Conservation (phyloP, 2,113 vertebrate species). For the Nothobranchius furzeri region DNA sequence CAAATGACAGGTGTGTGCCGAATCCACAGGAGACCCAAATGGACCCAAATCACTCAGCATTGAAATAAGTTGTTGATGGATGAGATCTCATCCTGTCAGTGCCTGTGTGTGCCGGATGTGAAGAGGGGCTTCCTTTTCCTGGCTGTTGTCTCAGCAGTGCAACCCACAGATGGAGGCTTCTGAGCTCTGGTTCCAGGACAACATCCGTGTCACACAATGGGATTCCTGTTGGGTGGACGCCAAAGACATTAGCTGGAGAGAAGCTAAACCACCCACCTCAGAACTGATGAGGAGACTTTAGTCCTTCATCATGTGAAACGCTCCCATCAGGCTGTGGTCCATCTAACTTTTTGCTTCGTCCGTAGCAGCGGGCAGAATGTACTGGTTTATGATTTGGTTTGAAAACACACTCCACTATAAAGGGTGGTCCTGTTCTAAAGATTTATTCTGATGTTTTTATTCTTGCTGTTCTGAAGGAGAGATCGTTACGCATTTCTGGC, state of each 20-base stretch:
- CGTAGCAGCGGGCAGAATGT: no score
- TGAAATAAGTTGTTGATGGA: slow-evolving; percentile 73
- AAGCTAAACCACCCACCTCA: no score
- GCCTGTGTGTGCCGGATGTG: slow-evolving; percentile 37
- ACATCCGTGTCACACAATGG: slow-evolving; percentile 28
- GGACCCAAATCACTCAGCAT: slow-evolving; percentile 65
- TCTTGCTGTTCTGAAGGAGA: no score
- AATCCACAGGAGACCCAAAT: slow-evolving; percentile 60
- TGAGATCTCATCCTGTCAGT: slow-evolving; percentile 46
- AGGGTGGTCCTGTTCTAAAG: no score
- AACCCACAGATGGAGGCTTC: slow-evolving; percentile 46
- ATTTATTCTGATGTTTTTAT: no score
- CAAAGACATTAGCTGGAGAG: background rate
- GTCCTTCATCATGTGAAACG: no score
- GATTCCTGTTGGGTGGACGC: slow-evolving; percentile 24
- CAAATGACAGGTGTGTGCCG: slow-evolving; percentile 61
- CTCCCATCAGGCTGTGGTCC: no score
- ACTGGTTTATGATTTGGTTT: no score
- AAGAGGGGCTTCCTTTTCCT: slow-evolving; percentile 41
- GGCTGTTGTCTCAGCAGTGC: slow-evolving; percentile 39
- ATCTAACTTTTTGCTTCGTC: no score
- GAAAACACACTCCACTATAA: no score
- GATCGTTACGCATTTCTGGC: no score
- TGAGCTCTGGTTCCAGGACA: slow-evolving; percentile 33
- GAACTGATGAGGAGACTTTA: no score